Percentiles rank a stretch among this genome's conserved stretches.
phyloP scores from a whole-genome alignment of 2,797 vertebrate species.

The Cottoperca gobio region DNA sequence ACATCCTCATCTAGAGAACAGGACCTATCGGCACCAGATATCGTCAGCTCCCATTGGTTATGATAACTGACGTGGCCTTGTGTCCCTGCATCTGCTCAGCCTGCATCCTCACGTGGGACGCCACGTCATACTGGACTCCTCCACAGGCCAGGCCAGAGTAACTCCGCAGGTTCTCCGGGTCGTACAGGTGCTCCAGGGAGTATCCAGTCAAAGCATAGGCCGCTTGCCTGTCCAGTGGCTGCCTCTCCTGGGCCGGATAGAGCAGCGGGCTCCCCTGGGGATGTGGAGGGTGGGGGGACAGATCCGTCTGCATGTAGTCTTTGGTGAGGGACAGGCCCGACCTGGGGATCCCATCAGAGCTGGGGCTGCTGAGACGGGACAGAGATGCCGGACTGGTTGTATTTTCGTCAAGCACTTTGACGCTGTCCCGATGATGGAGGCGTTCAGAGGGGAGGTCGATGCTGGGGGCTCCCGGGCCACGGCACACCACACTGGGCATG shows the following conservation, averaged over 20 bases:
- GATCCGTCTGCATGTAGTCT: conserved; percentile 92
- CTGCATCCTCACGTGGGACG: conserved; percentile 95
- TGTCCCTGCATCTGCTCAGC: conserved; percentile 94
- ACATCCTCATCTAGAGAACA: conserved; percentile 76
- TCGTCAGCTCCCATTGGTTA: conserved; percentile 96
- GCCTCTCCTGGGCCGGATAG: conserved; percentile 89
- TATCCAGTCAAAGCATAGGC: conserved; percentile 93
- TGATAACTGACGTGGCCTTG: conserved; percentile 96
- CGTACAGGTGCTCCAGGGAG: conserved; percentile 94
- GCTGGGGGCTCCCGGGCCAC: conserved; percentile 80
- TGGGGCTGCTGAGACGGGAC: conserved; percentile 94
- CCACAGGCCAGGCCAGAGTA: conserved; percentile 92
- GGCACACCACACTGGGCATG: conserved; percentile 88
- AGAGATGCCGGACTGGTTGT: conserved; percentile 86
- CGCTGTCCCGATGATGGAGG: conserved; percentile 86
- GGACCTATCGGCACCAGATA: conserved; percentile 65
- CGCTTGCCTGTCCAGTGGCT: conserved; percentile 92
- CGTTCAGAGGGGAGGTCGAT: conserved; percentile 86
- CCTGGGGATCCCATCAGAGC: conserved; percentile 91
- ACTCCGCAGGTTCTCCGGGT: conserved; percentile 91
- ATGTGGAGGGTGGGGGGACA: conserved; percentile 89
- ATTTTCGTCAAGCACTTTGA: conserved; percentile 90
- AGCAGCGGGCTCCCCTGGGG: conserved; percentile 89
- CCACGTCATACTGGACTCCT: conserved; percentile 92
- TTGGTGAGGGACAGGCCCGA: conserved; percentile 82